Conservation (phyloP, 1,140 invertebrate genomes). For the Rhynchophorus ferrugineus region DNA sequence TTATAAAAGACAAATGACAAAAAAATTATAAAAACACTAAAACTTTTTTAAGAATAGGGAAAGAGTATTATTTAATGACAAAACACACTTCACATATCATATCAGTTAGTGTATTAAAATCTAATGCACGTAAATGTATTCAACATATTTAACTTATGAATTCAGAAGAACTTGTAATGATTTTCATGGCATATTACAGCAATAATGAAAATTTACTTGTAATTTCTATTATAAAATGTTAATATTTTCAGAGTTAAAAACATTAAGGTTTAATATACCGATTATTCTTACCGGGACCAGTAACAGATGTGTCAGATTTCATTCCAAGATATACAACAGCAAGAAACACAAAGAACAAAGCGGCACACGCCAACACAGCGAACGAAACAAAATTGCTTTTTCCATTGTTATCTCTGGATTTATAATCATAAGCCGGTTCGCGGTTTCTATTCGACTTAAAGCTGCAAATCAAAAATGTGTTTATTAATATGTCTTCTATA, state of each 20-base stretch:
- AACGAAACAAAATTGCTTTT: slow-evolving; percentile 59
- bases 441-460: slow-evolving; percentile 34
- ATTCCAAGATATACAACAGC: slow-evolving; percentile 60
- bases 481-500: background rate
- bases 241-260: background rate
- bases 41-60: no score
- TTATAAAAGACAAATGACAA: slow-evolving; percentile 16
- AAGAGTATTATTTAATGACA: no score
- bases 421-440: slow-evolving; percentile 43
- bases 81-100: no score
- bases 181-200: background rate
- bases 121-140: no score
- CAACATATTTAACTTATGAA: background rate
- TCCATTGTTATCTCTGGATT: slow-evolving; percentile 42
- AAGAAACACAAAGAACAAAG: slow-evolving; percentile 57
- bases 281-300: slow-evolving; percentile 33
- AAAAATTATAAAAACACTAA: slow-evolving; percentile 11
- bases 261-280: slow-evolving; percentile 14
- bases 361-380: slow-evolving; percentile 50
- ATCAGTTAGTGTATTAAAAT: no score
- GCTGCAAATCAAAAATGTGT: slow-evolving; percentile 3
- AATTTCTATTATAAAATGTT: no score
- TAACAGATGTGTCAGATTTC: slow-evolving; percentile 33
- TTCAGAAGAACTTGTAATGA: background rate
- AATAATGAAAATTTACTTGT: background rate